These are phyloP conservation scores for Amia ocellicauda DNA, from an alignment of 2,113 vertebrate species.

Conservation along the genomic window DNA sequence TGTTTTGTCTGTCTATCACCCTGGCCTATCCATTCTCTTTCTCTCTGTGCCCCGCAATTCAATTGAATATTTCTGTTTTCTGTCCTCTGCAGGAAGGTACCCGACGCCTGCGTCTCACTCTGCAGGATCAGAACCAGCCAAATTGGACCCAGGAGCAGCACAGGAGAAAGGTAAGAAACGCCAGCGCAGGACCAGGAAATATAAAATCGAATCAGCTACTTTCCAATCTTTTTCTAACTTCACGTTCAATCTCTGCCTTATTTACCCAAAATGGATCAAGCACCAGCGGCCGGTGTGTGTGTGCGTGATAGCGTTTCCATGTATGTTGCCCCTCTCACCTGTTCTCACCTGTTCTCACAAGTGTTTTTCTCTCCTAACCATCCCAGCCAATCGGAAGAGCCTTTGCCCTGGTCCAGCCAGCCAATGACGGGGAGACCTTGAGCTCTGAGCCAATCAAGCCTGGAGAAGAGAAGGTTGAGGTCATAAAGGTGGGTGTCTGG, in stretches of 20 bases:
- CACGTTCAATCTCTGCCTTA: constrained; percentile 16
- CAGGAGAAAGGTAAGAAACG: constrained; percentile 68
- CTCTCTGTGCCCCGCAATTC: background rate
- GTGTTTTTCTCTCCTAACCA: background rate
- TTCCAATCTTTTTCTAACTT: background rate
- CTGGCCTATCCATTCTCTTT: background rate
- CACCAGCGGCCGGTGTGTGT: too few relatives aligned
- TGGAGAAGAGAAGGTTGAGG: constrained; percentile 79
- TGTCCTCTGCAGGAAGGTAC: constrained; percentile 68
- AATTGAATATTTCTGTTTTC: background rate
- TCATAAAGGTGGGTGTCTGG: constrained; percentile 76
- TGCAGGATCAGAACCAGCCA: constrained; percentile 67
- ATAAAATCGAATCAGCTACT: background rate
- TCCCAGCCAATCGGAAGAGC: constrained; percentile 77
- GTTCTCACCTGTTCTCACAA: constrained; percentile 10
- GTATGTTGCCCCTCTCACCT: background rate
- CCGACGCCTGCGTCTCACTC: constrained; percentile 75
- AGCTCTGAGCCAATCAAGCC: constrained; percentile 75
- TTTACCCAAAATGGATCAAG: too few relatives aligned
- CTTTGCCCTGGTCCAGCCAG: constrained; percentile 74
- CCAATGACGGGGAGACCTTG: constrained; percentile 49
- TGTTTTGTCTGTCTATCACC: too few relatives aligned
- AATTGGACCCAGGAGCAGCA: constrained; percentile 50
- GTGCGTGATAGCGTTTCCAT: too few relatives aligned
- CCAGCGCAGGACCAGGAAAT: background rate